These are phyloP conservation scores for Crotalus tigris DNA, from an alignment of 2,113 vertebrate species.

Conservation along the genomic window DNA sequence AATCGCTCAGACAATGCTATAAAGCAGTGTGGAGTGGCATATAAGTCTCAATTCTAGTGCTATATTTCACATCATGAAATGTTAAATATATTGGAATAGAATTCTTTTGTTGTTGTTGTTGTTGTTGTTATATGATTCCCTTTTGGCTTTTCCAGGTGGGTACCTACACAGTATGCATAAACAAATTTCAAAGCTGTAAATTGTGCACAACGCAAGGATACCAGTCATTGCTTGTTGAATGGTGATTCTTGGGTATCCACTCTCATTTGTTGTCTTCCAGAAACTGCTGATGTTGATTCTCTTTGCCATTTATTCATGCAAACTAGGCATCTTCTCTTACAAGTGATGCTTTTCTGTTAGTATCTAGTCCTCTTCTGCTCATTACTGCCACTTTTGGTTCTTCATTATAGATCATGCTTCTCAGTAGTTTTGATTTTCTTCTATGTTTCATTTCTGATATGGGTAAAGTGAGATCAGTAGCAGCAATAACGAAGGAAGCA, in stretches of 20 bases:
- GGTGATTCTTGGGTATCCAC: background rate
- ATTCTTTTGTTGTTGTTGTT: background rate
- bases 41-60: background rate
- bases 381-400: background rate
- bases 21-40: background rate
- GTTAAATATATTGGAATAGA: background rate
- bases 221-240: background rate
- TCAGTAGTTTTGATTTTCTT: background rate
- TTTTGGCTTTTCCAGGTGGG: background rate
- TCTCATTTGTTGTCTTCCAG: background rate
- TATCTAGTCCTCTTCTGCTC: background rate
- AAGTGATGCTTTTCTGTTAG: background rate
- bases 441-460: background rate
- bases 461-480: background rate
- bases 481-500: background rate
- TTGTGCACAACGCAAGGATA: background rate
- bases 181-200: background rate
- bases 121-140: background rate
- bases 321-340: background rate
- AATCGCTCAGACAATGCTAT: background rate
- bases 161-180: background rate
- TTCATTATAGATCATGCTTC: background rate
- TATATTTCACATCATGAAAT: background rate
- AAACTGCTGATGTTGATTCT: background rate
- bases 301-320: background rate